Evolutionary conservation across 1,140 invertebrate species (phyloP).

Genomic region (Archegozetes longisetosus): DNA sequence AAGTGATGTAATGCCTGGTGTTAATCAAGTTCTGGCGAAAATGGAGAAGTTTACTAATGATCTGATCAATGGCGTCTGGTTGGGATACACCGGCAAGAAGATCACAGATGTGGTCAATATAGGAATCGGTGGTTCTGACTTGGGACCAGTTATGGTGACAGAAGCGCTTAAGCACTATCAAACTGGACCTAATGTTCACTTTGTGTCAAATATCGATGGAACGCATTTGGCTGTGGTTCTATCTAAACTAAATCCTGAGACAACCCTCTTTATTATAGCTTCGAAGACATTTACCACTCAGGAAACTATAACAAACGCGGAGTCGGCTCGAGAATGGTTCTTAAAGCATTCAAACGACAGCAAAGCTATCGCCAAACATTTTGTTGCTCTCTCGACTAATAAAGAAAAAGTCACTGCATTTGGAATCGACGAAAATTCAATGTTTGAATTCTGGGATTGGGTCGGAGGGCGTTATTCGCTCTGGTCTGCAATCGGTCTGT

Average conservation of each 20-base stretch:
- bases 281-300: conserved; percentile 72
- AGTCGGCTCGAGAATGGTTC: conserved; percentile 91
- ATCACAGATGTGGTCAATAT: conserved; percentile 99
- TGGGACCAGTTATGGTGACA: conserved; percentile 97
- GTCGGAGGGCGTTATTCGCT: conserved; percentile 94
- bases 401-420: conserved; percentile 79
- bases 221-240: conserved; percentile 90
- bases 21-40: conserved; percentile 76
- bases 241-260: conserved; percentile 78
- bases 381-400: conserved; percentile 95
- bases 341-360: conserved; percentile 63
- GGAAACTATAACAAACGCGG: conserved; percentile 98
- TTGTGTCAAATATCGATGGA: conserved; percentile 98
- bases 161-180: conserved; percentile 84
- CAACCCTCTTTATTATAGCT: conserved; percentile 91
- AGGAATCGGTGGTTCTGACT: conserved; percentile 96
- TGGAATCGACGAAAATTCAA: conserved; percentile 90
- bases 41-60: conserved; percentile 70
- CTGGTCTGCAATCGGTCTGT: conserved; percentile 96
- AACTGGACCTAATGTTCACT: conserved; percentile 71
- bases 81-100: conserved; percentile 77
- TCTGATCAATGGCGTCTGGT: conserved; percentile 54
- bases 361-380: conserved; percentile 79
- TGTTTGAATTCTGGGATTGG: conserved; percentile 99
- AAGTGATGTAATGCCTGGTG: conserved; percentile 82